Base-by-base conservation (phyloP, 2,888 invertebrate genomes). In the Eugnorisma glareosa region DNA sequence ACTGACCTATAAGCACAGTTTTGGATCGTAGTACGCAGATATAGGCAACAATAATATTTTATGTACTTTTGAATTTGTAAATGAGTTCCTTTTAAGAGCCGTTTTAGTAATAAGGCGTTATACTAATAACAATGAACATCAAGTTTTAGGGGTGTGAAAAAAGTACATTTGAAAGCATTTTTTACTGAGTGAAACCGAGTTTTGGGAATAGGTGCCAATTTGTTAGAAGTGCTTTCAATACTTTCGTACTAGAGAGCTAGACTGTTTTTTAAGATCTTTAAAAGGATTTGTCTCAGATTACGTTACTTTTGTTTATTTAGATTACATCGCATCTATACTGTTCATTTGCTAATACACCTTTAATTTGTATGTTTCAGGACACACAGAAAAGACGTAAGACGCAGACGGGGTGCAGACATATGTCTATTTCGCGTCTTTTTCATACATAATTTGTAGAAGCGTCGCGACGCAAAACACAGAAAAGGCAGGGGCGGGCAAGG, bases 1-100 rank as follows among this genome's bases (percentile, higher is more conserved):
- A 88, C 90, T 96, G 96, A 96, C 96, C 96, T 94, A 95, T 91
- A 96, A 96, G 96, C 96, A 95, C 93, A 94, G 83, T 91, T 93
- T 94, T 91, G 88, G 88, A 89, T 90, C 88, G 85, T 83, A 85
- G 79, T 85, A 85, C 81, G 67, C 51, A 77, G 67, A 66, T 78
- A 78, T 77, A 81, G 51, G 61, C 70, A 79, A 81, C 82, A 89
- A 86, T 89, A 88, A 89, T 88, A 86, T 88, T 87, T 84, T 80
- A 86, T 79, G 73, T 83, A 82, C 85, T 86, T 83, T 83, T 79
- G 66, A 88, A 89, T 89, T 89, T 83, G 82, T 88, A 81, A 85
- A 86, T 83, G 79, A 89, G 86, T 76, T 89, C 76, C 76, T 82
- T 83, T 85, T 82, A 81, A 85, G 79, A 81, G 83, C 54, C 72